A percentile compares a stretch with the other conserved stretches of the same genome.
These are phyloP conservation scores for Cassiopea andromeda DNA, from an alignment of 30 jellyfish, hydroid and myxozoan species.

Conservation along the genomic window DNA sequence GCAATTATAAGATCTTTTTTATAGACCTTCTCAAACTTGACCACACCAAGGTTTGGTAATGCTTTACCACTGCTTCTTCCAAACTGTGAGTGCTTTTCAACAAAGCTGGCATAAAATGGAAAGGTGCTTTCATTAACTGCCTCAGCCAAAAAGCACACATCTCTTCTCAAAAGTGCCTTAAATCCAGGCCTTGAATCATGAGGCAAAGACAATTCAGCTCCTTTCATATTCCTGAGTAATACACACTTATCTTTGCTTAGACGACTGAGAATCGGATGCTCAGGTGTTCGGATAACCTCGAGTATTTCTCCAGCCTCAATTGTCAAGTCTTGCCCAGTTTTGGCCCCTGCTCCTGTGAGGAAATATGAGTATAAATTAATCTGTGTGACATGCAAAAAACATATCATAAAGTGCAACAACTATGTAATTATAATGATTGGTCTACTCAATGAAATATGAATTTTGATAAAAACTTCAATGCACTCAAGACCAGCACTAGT, in stretches of 20 bases:
- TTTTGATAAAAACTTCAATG: no score
- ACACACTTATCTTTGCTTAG: conserved; percentile 33
- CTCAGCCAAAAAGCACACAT: conserved; percentile 52
- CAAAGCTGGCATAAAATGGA: conserved; percentile 78
- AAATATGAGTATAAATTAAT: neutral
- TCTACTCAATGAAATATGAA: no score
- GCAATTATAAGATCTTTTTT: conserved; percentile 78
- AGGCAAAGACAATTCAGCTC: conserved; percentile 80
- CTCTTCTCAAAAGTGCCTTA: conserved; percentile 59
- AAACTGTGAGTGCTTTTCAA: neutral
- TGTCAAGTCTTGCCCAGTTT: conserved; percentile 65
- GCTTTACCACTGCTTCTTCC: neutral
- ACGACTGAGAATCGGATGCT: conserved; percentile 10
- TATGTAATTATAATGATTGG: no score
- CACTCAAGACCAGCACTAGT: no score
- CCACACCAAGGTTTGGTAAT: conserved; percentile 70
- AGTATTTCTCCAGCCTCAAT: conserved; percentile 92
- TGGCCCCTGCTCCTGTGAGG: conserved; percentile 32
- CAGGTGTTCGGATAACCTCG: conserved; percentile 63
- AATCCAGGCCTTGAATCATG: conserved; percentile 82
- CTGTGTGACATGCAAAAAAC: no score
- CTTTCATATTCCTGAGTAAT: conserved; percentile 58
- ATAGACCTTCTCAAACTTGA: conserved; percentile 43
- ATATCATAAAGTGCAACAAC: no score
- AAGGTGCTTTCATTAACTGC: conserved; percentile 24